Conservation (phyloP, 2,888 invertebrate species). For the Trachelus stipa region DNA sequence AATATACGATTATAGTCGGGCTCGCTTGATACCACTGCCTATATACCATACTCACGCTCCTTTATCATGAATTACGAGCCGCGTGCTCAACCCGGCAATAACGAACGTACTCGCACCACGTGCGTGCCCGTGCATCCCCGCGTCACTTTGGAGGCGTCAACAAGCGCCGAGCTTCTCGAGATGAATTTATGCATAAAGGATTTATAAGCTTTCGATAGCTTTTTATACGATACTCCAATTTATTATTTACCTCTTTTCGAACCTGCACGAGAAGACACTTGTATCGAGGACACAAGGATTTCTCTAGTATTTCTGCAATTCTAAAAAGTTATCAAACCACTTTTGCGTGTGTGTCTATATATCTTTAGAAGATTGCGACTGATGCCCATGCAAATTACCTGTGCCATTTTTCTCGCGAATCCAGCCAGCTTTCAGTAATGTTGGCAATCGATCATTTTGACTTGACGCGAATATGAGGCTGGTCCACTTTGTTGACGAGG, state of each 20-base stretch:
- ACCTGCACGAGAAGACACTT: too few relatives aligned
- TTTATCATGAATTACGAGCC: constrained; percentile 48
- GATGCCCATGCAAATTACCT: constrained; percentile 34
- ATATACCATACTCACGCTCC: constrained; percentile 32
- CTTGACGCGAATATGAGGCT: too few relatives aligned
- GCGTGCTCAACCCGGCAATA: constrained; percentile 23
- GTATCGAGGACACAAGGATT: too few relatives aligned
- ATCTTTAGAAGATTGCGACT: not conserved
- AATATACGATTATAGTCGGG: constrained; percentile 36
- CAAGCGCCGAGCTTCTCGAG: not conserved
- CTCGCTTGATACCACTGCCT: constrained; percentile 16
- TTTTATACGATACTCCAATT: too few relatives aligned
- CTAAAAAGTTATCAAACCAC: too few relatives aligned
- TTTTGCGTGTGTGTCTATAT: too few relatives aligned
- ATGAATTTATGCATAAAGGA: too few relatives aligned
- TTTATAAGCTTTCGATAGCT: too few relatives aligned
- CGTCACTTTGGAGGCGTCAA: not conserved
- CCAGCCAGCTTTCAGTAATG: constrained; percentile 29
- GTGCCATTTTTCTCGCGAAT: constrained; percentile 32
- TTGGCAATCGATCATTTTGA: constrained; percentile 33
- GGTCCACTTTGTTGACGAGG: too few relatives aligned
- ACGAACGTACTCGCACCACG: constrained; percentile 16
- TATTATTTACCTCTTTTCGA: too few relatives aligned
- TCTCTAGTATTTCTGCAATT: too few relatives aligned
- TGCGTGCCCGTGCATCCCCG: constrained; percentile 14